These are phyloP conservation scores for Scytalopus superciliaris DNA, from an alignment of 2,113 vertebrate genomes.

Conservation along the genomic window DNA sequence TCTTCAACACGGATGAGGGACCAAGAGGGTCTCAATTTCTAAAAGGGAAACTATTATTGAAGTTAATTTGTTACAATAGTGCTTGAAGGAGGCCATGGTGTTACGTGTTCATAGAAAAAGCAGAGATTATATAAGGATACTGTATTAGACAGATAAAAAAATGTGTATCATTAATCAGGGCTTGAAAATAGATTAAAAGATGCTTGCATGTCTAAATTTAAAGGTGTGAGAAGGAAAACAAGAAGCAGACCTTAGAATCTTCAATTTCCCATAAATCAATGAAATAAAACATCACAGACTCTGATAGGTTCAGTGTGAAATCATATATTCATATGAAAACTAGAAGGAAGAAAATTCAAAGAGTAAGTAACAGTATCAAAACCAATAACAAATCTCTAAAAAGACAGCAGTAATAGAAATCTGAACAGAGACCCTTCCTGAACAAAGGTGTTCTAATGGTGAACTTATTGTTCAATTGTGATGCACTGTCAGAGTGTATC, in stretches of 20 bases:
- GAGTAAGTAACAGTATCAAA: not conserved
- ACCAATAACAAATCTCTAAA: not conserved
- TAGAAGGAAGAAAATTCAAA: not conserved
- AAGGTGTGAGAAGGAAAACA: not conserved
- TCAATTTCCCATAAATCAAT: not conserved
- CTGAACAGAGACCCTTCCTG: not conserved
- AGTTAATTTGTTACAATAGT: not conserved
- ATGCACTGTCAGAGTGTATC: not conserved
- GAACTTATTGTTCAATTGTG: not conserved
- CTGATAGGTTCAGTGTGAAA: not conserved
- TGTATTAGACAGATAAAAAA: not conserved
- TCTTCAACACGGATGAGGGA: not conserved
- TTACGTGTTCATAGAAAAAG: not conserved
- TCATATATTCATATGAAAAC: not conserved
- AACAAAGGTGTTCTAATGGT: not conserved
- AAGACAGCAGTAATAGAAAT: not conserved
- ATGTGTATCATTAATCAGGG: not conserved
- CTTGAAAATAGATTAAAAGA: not conserved
- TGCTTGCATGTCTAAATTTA: not conserved
- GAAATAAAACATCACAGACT: not conserved
- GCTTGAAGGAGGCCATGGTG: not conserved
- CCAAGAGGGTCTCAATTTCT: not conserved
- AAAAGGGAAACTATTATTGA: not conserved
- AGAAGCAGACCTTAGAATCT: not conserved
- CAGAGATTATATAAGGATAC: not conserved